Evolutionary conservation across 2,113 vertebrate genomes (phyloP), one percentile per base, ranked within the genome.

Genomic region (Oncorhynchus kisutch): DNA sequence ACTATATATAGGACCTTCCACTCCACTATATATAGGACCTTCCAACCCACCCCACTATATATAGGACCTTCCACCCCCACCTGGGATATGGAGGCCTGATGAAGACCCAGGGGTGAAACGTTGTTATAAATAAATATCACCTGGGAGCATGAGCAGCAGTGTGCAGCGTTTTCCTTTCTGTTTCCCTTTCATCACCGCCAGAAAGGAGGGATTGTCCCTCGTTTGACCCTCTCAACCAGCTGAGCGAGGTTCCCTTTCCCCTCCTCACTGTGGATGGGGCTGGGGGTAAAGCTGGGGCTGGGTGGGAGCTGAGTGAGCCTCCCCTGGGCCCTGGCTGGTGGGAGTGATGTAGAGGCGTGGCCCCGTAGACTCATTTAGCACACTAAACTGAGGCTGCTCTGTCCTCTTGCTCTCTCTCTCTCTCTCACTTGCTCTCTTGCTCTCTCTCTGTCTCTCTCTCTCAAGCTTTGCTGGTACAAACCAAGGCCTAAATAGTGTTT

Each of bases 141-240:
- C 34, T 7, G 34, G 34, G 34, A 34, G 34, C 34, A 34, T 34
- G 34, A 34, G 34, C 34, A 34, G 34, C 34, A 34, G 34, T 34
- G 34, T 34, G 34, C 6, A 34, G 34, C 6, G 6, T 34, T 34
- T 34, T 34, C 6, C 34, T 34, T 34, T 34, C 34, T 8, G 34
- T 34, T 34, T 34, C 29, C 79, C 12, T 85, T 89, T 86, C 75
- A 86, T 87, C 89, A 90, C 81, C 34, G 60, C 24, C 51, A 72
- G 25, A 48, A 51, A 51, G 16, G 72, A 24, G 62, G 62, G 62
- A 64, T 25, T 64, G 25, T 25, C 62, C 62, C 70, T 64, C 76
- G 34, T 48, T 76, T 71, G 71, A 81, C 79, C 71, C 39, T 45
- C 39, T 45, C 39, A 69, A 70, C 18, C 62, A 64, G n/a, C 34